Conservation (phyloP, 2,797 vertebrate species). For the Chelonia mydas region DNA sequence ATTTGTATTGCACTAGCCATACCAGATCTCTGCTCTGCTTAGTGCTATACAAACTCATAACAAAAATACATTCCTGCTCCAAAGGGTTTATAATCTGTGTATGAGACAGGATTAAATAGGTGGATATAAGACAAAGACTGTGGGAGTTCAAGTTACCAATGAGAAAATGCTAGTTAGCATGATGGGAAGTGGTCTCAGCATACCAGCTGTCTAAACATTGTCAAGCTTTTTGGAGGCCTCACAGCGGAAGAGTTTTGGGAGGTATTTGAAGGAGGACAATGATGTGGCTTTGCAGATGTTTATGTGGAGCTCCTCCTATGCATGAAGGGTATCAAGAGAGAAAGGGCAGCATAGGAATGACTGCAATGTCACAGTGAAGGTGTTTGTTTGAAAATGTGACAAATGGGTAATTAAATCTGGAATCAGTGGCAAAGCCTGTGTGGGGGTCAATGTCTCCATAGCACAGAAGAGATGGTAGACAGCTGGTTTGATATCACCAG, state of each 20-base stretch:
- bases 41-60: background rate
- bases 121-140: background rate
- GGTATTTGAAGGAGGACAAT: background rate
- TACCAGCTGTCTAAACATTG: background rate
- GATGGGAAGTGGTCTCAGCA: background rate
- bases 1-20: background rate
- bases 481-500: background rate
- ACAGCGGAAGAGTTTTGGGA: background rate
- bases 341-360: background rate
- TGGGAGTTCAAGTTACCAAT: background rate
- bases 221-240: background rate
- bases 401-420: background rate
- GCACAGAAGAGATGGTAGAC: background rate
- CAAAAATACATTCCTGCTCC: background rate
- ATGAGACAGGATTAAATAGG: background rate
- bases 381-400: background rate
- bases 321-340: background rate
- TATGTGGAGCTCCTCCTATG: background rate
- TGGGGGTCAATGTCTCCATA: background rate
- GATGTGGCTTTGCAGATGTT: background rate
- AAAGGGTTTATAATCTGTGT: background rate
- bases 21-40: background rate
- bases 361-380: background rate
- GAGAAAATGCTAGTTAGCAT: background rate
- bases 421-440: rapidly evolving